Evolutionary conservation across 2,888 invertebrate species (phyloP).

Genomic region (Nezara viridula): DNA sequence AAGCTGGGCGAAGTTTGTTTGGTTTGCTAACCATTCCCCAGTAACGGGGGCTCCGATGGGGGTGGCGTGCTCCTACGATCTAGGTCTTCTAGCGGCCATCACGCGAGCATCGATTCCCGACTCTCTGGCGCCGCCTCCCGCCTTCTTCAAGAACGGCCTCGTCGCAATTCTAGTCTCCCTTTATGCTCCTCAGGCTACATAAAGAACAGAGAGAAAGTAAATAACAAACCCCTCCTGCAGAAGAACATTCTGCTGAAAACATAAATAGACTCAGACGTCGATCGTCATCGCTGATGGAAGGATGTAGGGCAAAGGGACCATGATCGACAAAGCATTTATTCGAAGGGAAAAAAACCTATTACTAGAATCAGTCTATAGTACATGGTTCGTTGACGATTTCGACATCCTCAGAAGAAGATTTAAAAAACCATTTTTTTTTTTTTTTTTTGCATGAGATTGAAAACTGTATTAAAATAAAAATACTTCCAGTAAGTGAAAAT

Average conservation of each 20-base stretch:
- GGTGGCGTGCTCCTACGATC: conserved; percentile 17
- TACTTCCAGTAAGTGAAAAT: too few species aligned
- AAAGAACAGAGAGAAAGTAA: background rate
- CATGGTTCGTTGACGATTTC: background rate
- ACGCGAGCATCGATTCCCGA: conserved; percentile 48
- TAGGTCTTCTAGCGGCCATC: conserved; percentile 20
- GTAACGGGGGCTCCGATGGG: background rate
- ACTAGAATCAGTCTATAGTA: too few species aligned
- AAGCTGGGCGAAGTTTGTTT: background rate
- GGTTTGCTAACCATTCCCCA: background rate
- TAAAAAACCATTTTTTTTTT: background rate
- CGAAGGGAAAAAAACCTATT: background rate
- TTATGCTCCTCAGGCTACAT: background rate
- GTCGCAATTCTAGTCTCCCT: background rate
- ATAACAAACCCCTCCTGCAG: background rate
- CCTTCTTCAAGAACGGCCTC: conserved; percentile 25
- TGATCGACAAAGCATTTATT: background rate
- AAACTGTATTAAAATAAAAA: too few species aligned
- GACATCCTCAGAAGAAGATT: background rate
- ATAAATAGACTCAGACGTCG: background rate
- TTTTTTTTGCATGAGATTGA: too few species aligned
- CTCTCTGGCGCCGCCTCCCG: background rate
- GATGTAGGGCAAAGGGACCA: background rate
- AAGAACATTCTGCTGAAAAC: background rate
- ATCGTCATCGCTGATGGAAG: background rate